phyloP scores from a whole-genome alignment of 2,113 vertebrate species.

The Mungos mungo region DNA sequence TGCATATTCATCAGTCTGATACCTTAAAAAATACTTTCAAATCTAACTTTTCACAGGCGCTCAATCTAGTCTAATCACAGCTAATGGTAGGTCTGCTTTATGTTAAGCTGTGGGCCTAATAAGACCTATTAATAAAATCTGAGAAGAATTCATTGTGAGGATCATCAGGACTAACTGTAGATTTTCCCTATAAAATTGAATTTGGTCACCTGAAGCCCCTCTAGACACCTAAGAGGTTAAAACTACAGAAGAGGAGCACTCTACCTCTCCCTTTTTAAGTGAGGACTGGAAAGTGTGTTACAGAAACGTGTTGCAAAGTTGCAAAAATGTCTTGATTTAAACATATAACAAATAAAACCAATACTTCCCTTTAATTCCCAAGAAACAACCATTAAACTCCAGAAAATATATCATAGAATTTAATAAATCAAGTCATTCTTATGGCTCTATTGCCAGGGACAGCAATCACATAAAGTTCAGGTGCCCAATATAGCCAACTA shows the following conservation, averaged over 20 bases:
- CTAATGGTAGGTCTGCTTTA: not conserved
- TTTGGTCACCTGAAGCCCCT: not conserved
- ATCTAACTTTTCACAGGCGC: not conserved
- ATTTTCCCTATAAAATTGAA: not conserved
- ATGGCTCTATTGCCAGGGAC: not conserved
- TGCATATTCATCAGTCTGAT: not conserved
- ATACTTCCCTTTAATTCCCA: conserved; percentile 37
- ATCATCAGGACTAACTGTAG: not conserved
- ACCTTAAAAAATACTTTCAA: conserved; percentile 30
- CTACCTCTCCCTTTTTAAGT: not conserved
- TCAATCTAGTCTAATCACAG: not conserved
- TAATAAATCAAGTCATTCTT: conserved; percentile 34
- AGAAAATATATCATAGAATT: not conserved
- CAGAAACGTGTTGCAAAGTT: not conserved
- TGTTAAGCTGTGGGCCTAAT: not conserved
- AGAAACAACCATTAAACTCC: conserved; percentile 24
- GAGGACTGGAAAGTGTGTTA: not conserved
- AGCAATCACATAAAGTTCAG: not conserved
- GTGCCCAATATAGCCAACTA: not conserved
- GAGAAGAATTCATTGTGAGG: not conserved
- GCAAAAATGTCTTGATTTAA: not conserved
- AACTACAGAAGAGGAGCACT: not conserved
- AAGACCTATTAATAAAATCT: conserved; percentile 20
- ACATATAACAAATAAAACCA: conserved; percentile 31
- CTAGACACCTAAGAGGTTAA: not conserved